These are phyloP conservation scores for Globodera ellingtonae DNA, from an alignment of 1,140 invertebrate species.

Conservation along the genomic window DNA sequence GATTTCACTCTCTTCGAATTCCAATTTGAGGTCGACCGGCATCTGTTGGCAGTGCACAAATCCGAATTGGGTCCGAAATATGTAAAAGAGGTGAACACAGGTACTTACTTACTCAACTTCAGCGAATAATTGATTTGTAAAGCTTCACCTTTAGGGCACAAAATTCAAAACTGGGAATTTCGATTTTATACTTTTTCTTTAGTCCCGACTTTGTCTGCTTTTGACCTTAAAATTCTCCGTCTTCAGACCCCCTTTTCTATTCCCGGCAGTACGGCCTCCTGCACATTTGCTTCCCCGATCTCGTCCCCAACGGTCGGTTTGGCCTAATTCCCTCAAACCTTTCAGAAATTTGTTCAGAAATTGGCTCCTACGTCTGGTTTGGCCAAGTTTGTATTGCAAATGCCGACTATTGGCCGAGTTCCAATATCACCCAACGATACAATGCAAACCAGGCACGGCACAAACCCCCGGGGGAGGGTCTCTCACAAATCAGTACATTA, in stretches of 20 bases:
- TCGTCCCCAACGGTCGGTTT: conserved; percentile 38
- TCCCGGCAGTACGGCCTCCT: conserved; percentile 43
- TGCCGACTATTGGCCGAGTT: conserved; percentile 20
- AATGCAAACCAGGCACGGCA: conserved; percentile 14
- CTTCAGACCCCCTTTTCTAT: conserved; percentile 39
- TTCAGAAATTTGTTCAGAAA: neutral
- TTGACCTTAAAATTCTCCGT: neutral
- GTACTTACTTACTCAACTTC: neutral
- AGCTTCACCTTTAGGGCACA: too few species aligned
- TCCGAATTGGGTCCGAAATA: conserved; percentile 26
- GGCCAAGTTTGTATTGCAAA: conserved; percentile 20
- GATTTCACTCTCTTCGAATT: neutral
- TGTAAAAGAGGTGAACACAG: conserved; percentile 31
- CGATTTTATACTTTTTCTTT: too few species aligned
- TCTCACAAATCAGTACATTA: neutral
- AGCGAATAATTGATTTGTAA: too few species aligned
- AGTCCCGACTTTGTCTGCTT: too few species aligned
- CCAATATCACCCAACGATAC: conserved; percentile 18
- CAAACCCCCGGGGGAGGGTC: too few species aligned
- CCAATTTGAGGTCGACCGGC: conserved; percentile 13
- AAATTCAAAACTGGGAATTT: too few species aligned
- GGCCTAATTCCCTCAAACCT: conserved; percentile 10
- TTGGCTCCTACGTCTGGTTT: conserved; percentile 22
- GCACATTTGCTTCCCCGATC: conserved; percentile 49
- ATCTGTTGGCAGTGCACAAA: conserved; percentile 15